Conservation (phyloP, 2,797 vertebrate species). For the Acridotheres tristis region DNA sequence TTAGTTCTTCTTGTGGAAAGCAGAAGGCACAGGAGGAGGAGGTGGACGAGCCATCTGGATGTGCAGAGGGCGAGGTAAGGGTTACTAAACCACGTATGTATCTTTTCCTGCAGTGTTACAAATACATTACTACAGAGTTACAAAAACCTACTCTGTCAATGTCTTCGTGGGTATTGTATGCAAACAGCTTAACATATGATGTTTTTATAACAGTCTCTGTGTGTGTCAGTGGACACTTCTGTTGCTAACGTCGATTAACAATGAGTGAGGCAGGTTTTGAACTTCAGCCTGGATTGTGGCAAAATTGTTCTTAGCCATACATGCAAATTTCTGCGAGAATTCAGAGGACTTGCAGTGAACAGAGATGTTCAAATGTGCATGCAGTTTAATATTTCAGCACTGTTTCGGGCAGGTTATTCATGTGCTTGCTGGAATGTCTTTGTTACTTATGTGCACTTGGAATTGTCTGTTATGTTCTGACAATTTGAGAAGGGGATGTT, state of each 20-base stretch:
- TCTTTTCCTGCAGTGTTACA: neutral
- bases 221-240: neutral
- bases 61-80: conserved; percentile 83
- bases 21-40: conserved; percentile 81
- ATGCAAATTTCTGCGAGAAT: neutral
- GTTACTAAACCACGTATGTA: fast-evolving
- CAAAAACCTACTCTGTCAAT: neutral
- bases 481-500: neutral
- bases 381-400: neutral
- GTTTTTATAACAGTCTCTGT: neutral
- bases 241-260: neutral
- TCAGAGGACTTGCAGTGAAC: neutral
- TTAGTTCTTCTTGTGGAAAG: conserved; percentile 80
- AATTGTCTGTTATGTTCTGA: neutral
- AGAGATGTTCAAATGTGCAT: neutral
- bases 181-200: neutral
- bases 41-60: conserved; percentile 81
- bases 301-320: neutral
- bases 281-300: neutral
- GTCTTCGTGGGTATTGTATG: neutral
- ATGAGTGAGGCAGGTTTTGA: neutral
- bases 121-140: fast-evolving
- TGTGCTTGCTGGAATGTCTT: neutral
- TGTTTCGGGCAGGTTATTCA: neutral
- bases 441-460: neutral